A percentile compares a stretch with the other conserved stretches of the same genome.
Evolutionary conservation across 2,797 vertebrate genomes (phyloP).

Genomic region (Apogon talboti): DNA sequence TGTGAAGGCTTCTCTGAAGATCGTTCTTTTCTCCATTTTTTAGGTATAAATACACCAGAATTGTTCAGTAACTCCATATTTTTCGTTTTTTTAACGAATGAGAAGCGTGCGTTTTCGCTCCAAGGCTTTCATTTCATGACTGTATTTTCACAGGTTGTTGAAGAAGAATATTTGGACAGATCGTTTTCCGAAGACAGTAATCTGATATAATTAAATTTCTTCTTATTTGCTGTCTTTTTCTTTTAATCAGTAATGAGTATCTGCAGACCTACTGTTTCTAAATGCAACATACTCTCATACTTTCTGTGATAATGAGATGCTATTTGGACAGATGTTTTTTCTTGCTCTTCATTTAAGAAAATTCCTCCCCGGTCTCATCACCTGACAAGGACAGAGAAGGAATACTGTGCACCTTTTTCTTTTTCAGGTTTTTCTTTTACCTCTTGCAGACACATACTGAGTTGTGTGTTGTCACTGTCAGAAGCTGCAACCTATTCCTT

Average conservation of each 20-base stretch:
- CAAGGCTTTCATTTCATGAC: slow-evolving; percentile 22
- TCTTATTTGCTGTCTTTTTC: slow-evolving; percentile 51
- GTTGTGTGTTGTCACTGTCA: no score
- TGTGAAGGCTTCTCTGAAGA: no score
- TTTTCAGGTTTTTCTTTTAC: no score
- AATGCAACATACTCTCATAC: neutral
- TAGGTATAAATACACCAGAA: no score
- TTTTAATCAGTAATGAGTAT: slow-evolving; percentile 30
- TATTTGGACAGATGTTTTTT: slow-evolving; percentile 24
- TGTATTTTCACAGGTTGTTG: slow-evolving; percentile 26
- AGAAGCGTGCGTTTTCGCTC: slow-evolving; percentile 1
- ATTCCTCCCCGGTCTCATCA: no score
- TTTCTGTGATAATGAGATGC: slow-evolving; percentile 27
- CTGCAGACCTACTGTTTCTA: slow-evolving; percentile 34
- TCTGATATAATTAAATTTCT: slow-evolving; percentile 44
- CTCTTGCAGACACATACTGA: no score
- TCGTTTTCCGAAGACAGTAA: slow-evolving; percentile 41
- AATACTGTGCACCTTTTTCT: no score
- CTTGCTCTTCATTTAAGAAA: neutral
- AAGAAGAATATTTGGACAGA: slow-evolving; percentile 35
- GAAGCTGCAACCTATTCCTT: no score
- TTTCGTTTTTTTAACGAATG: neutral
- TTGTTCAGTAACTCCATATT: no score
- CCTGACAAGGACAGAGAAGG: no score
- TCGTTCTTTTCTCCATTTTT: no score